These are phyloP conservation scores for Carassius carassius DNA, from an alignment of 2,113 vertebrate species.

Conservation along the genomic window DNA sequence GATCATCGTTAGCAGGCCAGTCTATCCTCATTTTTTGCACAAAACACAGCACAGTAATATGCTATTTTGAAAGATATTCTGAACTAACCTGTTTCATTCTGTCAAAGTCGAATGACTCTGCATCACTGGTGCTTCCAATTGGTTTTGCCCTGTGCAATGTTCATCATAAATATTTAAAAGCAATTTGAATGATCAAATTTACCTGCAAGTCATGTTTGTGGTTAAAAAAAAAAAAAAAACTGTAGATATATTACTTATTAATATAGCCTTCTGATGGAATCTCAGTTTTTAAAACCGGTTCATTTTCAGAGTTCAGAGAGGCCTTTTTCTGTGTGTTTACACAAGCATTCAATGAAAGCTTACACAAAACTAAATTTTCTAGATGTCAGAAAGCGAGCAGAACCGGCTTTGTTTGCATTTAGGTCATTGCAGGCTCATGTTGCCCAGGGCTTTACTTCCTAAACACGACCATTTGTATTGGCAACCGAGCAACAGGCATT, in stretches of 20 bases:
- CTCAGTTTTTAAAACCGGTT: not conserved
- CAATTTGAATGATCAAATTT: not conserved
- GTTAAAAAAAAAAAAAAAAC: not conserved
- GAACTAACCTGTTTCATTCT: slow-evolving; percentile 94
- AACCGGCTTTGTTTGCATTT: slow-evolving; percentile 1
- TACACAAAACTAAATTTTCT: slow-evolving; percentile 11
- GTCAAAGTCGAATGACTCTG: slow-evolving; percentile 93
- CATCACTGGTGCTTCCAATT: slow-evolving; percentile 86
- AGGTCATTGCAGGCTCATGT: not conserved
- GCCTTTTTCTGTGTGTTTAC: not conserved
- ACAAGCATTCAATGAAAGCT: not conserved
- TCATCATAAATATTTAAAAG: not conserved
- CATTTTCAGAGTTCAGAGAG: not conserved
- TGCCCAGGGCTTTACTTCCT: slow-evolving; percentile 17
- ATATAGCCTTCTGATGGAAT: not conserved
- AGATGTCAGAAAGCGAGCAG: slow-evolving; percentile 7
- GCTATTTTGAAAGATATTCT: not conserved
- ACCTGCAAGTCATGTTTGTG: not conserved
- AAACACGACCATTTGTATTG: slow-evolving; percentile 3
- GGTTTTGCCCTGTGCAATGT: slow-evolving; percentile 85
- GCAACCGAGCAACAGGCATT: not conserved
- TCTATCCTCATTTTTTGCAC: not conserved
- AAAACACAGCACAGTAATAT: not conserved
- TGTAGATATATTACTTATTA: not conserved
- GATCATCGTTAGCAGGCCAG: not conserved